These are phyloP conservation scores for Nanger granti DNA, from an alignment of 2,113 vertebrate genomes.

Conservation along the genomic window DNA sequence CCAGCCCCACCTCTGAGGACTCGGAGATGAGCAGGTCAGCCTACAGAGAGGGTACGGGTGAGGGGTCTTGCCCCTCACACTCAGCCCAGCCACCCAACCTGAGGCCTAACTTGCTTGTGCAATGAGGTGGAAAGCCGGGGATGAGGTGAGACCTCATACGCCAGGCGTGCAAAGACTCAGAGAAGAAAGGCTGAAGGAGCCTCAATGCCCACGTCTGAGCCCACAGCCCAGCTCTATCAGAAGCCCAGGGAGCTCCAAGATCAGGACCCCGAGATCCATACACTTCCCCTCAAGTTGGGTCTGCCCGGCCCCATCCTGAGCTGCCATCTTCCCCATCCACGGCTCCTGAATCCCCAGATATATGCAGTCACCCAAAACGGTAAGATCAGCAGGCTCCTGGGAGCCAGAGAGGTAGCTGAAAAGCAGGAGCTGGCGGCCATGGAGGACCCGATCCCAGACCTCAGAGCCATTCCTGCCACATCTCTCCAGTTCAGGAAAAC, in stretches of 20 bases:
- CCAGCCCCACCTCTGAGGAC: slow-evolving; percentile 81
- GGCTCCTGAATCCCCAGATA: background rate
- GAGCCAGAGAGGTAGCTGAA: background rate
- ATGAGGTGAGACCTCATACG: background rate
- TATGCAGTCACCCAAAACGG: background rate
- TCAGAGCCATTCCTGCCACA: background rate
- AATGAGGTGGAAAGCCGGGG: background rate
- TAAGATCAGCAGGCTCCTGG: background rate
- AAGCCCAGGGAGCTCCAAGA: background rate
- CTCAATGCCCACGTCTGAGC: background rate
- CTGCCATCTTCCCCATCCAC: background rate
- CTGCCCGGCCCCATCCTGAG: background rate
- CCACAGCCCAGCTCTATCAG: background rate
- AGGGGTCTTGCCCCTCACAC: background rate
- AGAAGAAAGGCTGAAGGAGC: background rate
- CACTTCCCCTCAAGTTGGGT: background rate
- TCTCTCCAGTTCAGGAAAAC: background rate
- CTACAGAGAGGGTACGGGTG: slow-evolving; percentile 79
- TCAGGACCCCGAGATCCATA: background rate
- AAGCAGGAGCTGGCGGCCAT: background rate
- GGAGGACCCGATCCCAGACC: background rate
- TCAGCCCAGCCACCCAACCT: background rate
- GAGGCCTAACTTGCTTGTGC: background rate
- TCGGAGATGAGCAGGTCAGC: slow-evolving; percentile 87
- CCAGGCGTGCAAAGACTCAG: background rate